Evolutionary conservation across 2,797 vertebrate species (phyloP).

Genomic region (Podargus strigoides): DNA sequence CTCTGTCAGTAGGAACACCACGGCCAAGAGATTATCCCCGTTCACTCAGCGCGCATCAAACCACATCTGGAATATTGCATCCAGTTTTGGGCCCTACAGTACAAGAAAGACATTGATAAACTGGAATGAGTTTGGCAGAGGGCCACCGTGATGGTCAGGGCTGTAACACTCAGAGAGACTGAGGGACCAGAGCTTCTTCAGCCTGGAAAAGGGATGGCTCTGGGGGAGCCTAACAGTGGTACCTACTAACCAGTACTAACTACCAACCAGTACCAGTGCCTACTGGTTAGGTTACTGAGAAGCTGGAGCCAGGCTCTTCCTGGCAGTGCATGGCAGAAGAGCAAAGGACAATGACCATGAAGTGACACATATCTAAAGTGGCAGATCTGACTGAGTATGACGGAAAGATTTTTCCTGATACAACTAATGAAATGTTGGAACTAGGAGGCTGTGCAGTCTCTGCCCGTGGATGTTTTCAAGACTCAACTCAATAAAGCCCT

Average conservation of each 20-base stretch:
- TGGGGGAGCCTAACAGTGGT: not conserved
- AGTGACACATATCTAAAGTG: too few species aligned
- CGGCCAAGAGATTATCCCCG: not conserved
- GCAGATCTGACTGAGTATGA: not conserved
- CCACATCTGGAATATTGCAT: not conserved
- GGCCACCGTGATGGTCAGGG: not conserved
- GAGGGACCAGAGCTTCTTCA: not conserved
- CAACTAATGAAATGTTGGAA: not conserved
- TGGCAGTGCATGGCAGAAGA: not conserved
- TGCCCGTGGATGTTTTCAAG: not conserved
- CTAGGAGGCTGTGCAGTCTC: not conserved
- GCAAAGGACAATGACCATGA: not conserved
- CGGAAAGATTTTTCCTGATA: not conserved
- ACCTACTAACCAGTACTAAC: not conserved
- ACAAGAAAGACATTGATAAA: not conserved
- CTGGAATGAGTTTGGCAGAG: not conserved
- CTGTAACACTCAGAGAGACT: not conserved
- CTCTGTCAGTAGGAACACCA: not conserved
- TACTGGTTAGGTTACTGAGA: not conserved
- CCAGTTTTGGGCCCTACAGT: not conserved
- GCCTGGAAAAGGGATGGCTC: not conserved
- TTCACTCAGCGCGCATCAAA: not conserved
- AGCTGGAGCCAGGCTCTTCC: not conserved
- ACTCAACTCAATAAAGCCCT: not conserved
- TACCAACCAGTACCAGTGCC: not conserved